These are phyloP conservation scores for Coranthus polyacanthus DNA, from an alignment of 2,797 vertebrate species.

Conservation along the genomic window DNA sequence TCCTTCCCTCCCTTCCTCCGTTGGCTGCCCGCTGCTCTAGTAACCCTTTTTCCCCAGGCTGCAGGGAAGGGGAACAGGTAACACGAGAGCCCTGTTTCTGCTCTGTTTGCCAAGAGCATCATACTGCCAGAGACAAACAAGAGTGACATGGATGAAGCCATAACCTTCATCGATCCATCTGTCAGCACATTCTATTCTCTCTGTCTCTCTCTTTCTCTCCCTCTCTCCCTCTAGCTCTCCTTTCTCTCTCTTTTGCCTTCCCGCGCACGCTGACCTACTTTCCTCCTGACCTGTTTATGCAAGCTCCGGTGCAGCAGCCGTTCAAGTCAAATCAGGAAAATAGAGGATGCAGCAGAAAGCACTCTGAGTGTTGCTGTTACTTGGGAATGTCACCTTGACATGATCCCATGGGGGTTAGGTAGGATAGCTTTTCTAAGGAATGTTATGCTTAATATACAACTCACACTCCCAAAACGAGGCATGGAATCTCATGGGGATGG, in stretches of 20 bases:
- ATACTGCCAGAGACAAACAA: slow-evolving; percentile 50
- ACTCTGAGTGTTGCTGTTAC: slow-evolving; percentile 12
- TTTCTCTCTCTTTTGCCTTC: slow-evolving; percentile 36
- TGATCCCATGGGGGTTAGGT: slow-evolving; percentile 11
- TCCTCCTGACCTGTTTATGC: slow-evolving; percentile 83
- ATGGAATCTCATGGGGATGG: neutral
- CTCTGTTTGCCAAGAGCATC: slow-evolving; percentile 55
- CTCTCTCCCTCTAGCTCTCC: slow-evolving; percentile 1
- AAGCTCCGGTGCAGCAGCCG: slow-evolving; percentile 49
- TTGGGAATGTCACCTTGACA: slow-evolving; percentile 70
- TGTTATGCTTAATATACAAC: slow-evolving; percentile 5
- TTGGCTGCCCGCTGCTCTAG: slow-evolving; percentile 55
- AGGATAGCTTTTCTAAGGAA: slow-evolving; percentile 10
- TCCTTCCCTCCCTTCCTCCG: neutral
- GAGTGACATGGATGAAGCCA: slow-evolving; percentile 50
- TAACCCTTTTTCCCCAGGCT: slow-evolving; percentile 45
- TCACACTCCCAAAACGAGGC: neutral
- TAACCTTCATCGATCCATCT: slow-evolving; percentile 57
- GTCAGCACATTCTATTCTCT: slow-evolving; percentile 17
- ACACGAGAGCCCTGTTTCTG: slow-evolving; percentile 63
- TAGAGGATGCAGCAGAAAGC: slow-evolving; percentile 56
- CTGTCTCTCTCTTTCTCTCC: slow-evolving; percentile 1
- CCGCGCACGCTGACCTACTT: slow-evolving; percentile 83
- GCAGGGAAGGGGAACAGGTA: slow-evolving; percentile 62
- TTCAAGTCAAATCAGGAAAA: slow-evolving; percentile 71